Evolutionary conservation across 2,113 vertebrate species (phyloP), one percentile per base, ranked within the genome.

Genomic region (Carassius auratus): DNA sequence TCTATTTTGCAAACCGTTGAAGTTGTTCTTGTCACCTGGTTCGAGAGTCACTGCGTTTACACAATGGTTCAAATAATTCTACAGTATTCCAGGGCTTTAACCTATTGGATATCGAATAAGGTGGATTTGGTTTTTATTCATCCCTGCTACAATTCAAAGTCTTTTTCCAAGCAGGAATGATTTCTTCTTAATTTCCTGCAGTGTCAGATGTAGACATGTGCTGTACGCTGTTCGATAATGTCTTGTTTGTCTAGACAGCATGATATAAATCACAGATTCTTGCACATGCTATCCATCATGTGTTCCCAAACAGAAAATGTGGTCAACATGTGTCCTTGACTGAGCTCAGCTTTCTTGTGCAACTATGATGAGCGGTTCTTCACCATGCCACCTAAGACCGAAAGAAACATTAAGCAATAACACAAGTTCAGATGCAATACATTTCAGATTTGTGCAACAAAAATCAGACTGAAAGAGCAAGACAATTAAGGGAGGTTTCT

Each of bases 311-410:
- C n/a, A 66, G 38, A 21, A 45, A 45, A 62, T 3, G 5, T n/a
- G 10, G n/a, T 81, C 42, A 26, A 66, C 38, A 64, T 42, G 77
- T 64, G 13, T 80, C 59, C 59, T 80, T 80, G 77, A 38, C 50
- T 4, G 14, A 38, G 33, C 12, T 0, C 3, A 2, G 10, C 9
- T 19, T 23, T 33, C 21, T 42, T 23, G 9, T 61, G 19, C 76
- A 38, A 23, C 36, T 42, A 17, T n/a, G 21, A 42, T 62, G 33
- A 79, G 57, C 12, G 1, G 19, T 79, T 79, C 33, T 61, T 59
- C 17, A 2, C 21, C 69, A 73, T 73, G 36, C 36, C 69, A 73
- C 69, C 36, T 42, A 73, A n/a, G 36, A 4, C 36, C 36, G 5
- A 42, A 36, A n/a, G 17, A 42, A 21, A 42, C 8, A 8, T 38